A percentile compares a stretch with the other conserved stretches of the same genome.
Conservation (phyloP, 2,113 vertebrate species). For the Agapornis roseicollis region DNA sequence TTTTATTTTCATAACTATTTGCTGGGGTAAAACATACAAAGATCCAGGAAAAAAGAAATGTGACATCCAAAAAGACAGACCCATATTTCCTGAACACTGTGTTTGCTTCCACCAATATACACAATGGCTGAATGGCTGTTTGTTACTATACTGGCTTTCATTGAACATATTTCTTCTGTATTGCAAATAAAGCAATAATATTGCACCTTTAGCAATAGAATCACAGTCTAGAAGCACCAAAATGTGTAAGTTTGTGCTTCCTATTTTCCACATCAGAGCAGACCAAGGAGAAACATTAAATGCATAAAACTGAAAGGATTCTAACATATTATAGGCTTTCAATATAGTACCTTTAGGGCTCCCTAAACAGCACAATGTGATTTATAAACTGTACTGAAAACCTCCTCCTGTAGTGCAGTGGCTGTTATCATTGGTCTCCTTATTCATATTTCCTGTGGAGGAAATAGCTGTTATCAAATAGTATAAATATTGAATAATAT, state of each 20-base stretch:
- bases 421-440: constrained; percentile 26
- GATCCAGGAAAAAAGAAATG: neutral
- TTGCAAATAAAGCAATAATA: neutral
- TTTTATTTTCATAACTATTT: constrained; percentile 1
- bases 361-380: constrained; percentile 8
- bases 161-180: neutral
- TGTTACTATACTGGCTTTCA: neutral
- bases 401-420: neutral
- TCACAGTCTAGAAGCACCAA: neutral
- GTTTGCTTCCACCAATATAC: neutral
- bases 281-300: constrained; percentile 10
- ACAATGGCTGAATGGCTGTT: neutral
- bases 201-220: neutral
- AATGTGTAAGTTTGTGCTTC: neutral
- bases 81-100: neutral
- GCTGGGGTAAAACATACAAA: neutral
- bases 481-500: constrained; percentile 48
- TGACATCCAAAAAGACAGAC: neutral
- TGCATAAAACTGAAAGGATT: constrained; percentile 26
- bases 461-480: constrained; percentile 38
- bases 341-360: constrained; percentile 13
- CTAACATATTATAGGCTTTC: neutral
- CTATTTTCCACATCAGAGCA: constrained; percentile 11
- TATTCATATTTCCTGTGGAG: constrained; percentile 45
- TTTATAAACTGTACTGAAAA: constrained; percentile 53